Conservation (phyloP, 2,888 invertebrate genomes). For the Rhingia campestris region DNA sequence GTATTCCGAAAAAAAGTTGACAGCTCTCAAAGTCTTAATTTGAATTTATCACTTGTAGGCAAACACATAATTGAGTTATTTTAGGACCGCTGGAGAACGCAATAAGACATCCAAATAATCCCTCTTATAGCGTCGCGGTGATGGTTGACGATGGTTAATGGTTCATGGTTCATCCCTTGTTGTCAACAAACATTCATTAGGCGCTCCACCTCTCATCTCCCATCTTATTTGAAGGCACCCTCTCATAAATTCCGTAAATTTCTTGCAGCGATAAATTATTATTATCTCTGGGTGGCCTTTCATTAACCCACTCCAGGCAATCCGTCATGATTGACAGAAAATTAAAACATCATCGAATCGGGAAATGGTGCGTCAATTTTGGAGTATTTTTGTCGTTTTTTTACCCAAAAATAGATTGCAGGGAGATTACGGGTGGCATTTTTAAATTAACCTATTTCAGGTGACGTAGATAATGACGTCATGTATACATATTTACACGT, state of each 20-base stretch:
- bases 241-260: constrained; percentile 19
- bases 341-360: constrained; percentile 16
- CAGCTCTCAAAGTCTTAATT: constrained; percentile 16
- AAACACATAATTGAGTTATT: constrained; percentile 16
- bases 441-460: too few relatives aligned
- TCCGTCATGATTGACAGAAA: constrained; percentile 27
- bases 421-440: too few relatives aligned
- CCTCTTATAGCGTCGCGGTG: not conserved
- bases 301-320: not conserved
- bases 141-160: too few relatives aligned
- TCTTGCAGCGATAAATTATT: constrained; percentile 11
- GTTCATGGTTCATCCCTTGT: constrained; percentile 25
- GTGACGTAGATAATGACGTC: too few relatives aligned
- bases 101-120: constrained; percentile 28
- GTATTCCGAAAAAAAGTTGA: not conserved
- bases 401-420: too few relatives aligned
- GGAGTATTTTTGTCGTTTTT: too few relatives aligned
- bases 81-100: not conserved
- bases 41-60: constrained; percentile 16
- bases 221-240: not conserved
- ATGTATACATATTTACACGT: too few relatives aligned
- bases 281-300: constrained; percentile 7
- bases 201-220: not conserved
- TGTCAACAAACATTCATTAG: constrained; percentile 15
- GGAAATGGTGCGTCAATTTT: not conserved